A percentile compares a stretch with the other conserved stretches of the same genome.
Conservation (phyloP, 2,888 invertebrate genomes). For the Papilio elwesi region DNA sequence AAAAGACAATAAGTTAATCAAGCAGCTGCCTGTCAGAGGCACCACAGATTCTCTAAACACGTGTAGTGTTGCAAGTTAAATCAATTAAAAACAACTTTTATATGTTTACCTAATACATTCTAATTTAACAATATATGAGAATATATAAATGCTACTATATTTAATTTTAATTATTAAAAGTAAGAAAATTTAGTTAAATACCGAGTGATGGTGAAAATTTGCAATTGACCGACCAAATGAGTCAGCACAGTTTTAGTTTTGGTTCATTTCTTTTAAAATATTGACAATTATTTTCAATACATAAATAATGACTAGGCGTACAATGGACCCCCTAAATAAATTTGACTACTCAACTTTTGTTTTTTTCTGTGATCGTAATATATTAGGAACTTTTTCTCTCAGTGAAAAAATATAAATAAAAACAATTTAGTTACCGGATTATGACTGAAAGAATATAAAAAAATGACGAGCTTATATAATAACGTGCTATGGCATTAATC, state of each 20-base stretch:
- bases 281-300: slow-evolving; percentile 70
- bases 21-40: not conserved
- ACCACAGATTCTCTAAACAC: not conserved
- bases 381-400: slow-evolving; percentile 80
- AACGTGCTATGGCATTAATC: slow-evolving; percentile 52
- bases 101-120: slow-evolving; percentile 10
- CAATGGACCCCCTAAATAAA: slow-evolving; percentile 76
- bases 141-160: slow-evolving; percentile 25
- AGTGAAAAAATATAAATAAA: slow-evolving; percentile 69
- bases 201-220: slow-evolving; percentile 55
- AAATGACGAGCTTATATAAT: slow-evolving; percentile 55
- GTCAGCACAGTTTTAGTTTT: slow-evolving; percentile 56
- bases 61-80: slow-evolving; percentile 41
- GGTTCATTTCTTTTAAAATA: slow-evolving; percentile 57
- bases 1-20: not conserved
- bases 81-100: slow-evolving; percentile 28
- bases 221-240: slow-evolving; percentile 50
- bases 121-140: slow-evolving; percentile 45
- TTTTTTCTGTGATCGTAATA: slow-evolving; percentile 57
- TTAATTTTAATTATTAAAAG: not conserved
- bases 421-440: slow-evolving; percentile 48
- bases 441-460: slow-evolving; percentile 52
- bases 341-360: slow-evolving; percentile 52
- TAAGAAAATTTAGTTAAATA: not conserved
- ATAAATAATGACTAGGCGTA: slow-evolving; percentile 82